phyloP scores from a whole-genome alignment of 2,888 invertebrate genomes.

The Hetaerina titia region DNA sequence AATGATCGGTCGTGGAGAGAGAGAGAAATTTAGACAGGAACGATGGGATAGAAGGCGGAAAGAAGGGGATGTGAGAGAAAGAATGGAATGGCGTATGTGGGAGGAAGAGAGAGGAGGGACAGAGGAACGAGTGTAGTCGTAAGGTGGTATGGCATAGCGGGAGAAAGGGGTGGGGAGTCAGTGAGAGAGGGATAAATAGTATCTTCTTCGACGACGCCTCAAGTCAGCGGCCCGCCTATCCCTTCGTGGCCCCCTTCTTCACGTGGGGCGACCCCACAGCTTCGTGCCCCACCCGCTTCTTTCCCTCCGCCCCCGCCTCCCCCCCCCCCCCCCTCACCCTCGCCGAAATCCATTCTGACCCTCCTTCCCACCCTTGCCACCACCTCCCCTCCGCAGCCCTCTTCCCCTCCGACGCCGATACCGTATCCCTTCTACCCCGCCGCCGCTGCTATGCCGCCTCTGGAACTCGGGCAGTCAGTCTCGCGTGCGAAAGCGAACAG shows the following conservation, averaged over 20 bases:
- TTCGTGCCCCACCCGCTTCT: too few relatives aligned
- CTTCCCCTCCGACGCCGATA: background rate
- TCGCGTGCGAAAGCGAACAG: slow-evolving; percentile 50
- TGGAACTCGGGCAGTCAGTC: slow-evolving; percentile 53
- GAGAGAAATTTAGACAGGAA: too few relatives aligned
- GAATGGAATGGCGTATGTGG: too few relatives aligned
- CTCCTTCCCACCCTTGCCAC: background rate
- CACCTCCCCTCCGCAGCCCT: background rate
- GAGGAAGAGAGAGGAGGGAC: background rate
- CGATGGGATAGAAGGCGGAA: background rate
- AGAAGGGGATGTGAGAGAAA: background rate
- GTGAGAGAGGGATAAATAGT: background rate
- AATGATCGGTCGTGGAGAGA: background rate
- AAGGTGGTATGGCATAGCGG: background rate
- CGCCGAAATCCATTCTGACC: background rate
- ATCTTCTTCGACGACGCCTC: background rate
- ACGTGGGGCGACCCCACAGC: background rate
- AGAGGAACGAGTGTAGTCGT: background rate
- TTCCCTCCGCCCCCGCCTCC: background rate
- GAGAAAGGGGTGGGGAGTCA: background rate
- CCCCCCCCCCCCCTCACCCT: background rate
- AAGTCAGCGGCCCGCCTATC: background rate
- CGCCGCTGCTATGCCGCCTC: background rate
- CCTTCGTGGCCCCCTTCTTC: background rate
- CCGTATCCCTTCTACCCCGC: background rate